Percentiles rank a stretch among this genome's conserved stretches.
Conservation (phyloP, 2,113 vertebrate genomes). For the Arvicanthis niloticus region DNA sequence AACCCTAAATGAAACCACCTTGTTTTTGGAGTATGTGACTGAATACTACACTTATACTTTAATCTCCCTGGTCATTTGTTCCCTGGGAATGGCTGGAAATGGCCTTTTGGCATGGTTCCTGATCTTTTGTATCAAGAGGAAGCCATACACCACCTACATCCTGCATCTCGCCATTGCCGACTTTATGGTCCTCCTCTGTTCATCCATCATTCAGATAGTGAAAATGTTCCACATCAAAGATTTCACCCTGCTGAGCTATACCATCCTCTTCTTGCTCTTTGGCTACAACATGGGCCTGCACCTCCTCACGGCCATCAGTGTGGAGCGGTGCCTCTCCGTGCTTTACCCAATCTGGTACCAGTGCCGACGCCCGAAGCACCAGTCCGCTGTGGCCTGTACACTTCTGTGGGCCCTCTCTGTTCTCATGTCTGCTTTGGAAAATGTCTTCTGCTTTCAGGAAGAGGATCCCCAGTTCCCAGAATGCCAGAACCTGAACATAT, state of each 20-base stretch:
- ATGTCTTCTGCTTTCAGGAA: constrained; percentile 38
- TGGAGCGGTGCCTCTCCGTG: neutral
- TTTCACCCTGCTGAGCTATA: neutral
- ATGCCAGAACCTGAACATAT: neutral
- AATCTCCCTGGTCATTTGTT: neutral
- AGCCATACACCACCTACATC: neutral
- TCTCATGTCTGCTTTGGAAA: neutral
- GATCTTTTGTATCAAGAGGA: constrained; percentile 43
- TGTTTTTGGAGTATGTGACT: neutral
- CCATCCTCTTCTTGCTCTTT: neutral
- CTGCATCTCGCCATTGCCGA: neutral
- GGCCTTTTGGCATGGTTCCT: constrained; percentile 36
- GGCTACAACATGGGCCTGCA: constrained; percentile 27
- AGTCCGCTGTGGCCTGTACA: fast-evolving
- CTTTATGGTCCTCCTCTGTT: constrained; percentile 41
- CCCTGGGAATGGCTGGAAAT: constrained; percentile 22
- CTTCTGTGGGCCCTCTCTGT: constrained; percentile 12
- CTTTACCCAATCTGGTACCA: neutral
- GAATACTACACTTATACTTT: neutral
- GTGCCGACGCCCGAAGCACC: neutral
- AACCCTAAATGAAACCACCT: neutral
- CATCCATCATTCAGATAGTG: neutral
- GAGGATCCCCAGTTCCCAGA: neutral
- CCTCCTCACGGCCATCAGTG: constrained; percentile 37
- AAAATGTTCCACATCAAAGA: neutral